These are phyloP conservation scores for Montipora capitata DNA, from an alignment of 92 coral and sea anemone genomes.

Conservation along the genomic window DNA sequence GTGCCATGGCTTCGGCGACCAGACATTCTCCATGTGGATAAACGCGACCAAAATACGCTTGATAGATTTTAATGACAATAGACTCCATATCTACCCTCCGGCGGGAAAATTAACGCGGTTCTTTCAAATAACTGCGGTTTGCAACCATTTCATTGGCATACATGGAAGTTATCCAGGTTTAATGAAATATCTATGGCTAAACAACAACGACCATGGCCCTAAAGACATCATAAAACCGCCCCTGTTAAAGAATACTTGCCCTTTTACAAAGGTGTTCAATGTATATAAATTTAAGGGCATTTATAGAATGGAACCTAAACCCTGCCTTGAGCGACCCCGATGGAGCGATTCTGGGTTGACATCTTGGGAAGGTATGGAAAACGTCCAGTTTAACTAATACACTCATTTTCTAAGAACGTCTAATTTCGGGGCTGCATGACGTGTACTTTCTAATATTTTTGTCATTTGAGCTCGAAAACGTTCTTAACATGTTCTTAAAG, in stretches of 20 bases:
- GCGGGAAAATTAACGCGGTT: constrained; percentile 28
- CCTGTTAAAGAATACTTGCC: not conserved
- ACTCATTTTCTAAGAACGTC: too few relatives aligned
- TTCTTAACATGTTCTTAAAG: too few relatives aligned
- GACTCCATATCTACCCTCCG: constrained; percentile 57
- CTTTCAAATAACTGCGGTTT: constrained; percentile 9
- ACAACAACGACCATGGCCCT: constrained; percentile 18
- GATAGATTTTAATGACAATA: constrained; percentile 23
- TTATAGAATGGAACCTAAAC: not conserved
- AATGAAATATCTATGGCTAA: constrained; percentile 41
- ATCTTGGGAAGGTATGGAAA: not conserved
- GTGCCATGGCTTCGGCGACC: constrained; percentile 68
- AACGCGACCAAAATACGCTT: not conserved
- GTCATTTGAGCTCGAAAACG: too few relatives aligned
- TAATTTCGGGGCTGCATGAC: too few relatives aligned
- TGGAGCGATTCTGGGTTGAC: not conserved
- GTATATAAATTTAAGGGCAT: not conserved
- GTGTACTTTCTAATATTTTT: too few relatives aligned
- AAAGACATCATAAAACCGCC: not conserved
- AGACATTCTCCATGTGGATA: constrained; percentile 58
- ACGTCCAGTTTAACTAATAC: not conserved
- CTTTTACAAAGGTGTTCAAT: not conserved
- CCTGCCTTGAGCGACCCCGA: not conserved
- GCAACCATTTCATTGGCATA: constrained; percentile 44
- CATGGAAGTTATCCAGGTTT: constrained; percentile 68